Conservation (phyloP, 2,797 vertebrate species). For the Glyptemys insculpta region DNA sequence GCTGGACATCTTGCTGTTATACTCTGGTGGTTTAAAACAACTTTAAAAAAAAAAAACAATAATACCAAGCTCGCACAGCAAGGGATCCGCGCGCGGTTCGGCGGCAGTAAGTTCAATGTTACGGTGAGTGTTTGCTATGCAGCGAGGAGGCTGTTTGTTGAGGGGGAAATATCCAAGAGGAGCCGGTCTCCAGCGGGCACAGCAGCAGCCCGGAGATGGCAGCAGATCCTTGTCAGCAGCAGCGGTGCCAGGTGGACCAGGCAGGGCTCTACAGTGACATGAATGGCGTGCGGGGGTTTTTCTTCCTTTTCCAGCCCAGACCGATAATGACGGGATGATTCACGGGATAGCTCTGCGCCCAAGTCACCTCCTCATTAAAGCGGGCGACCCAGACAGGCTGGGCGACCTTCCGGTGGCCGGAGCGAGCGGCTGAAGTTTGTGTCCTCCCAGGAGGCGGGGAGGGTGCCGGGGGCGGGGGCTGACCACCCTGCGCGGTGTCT, state of each 20-base stretch:
- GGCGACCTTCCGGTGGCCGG: conserved; percentile 36
- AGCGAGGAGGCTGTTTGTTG: conserved; percentile 9
- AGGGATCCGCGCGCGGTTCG: conserved; percentile 1
- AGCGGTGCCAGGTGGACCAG: conserved; percentile 78
- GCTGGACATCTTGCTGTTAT: conserved; percentile 82
- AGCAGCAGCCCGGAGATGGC: conserved; percentile 67
- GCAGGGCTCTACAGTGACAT: conserved; percentile 78
- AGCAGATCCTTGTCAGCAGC: conserved; percentile 63
- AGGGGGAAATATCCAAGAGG: conserved; percentile 40
- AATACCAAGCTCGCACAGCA: neutral
- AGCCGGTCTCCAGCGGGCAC: conserved; percentile 49
- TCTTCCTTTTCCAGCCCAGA: conserved; percentile 61
- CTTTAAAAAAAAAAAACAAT: neutral
- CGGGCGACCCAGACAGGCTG: conserved; percentile 24
- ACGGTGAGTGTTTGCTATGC: neutral
- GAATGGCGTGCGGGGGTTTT: conserved; percentile 77
- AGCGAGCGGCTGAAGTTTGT: neutral
- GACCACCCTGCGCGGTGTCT: conserved; percentile 11
- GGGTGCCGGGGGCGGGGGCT: neutral
- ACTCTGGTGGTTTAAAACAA: conserved; percentile 51
- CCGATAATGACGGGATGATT: conserved; percentile 80
- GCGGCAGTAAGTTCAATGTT: conserved; percentile 48
- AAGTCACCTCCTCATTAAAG: conserved; percentile 78
- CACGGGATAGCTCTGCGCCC: conserved; percentile 77
- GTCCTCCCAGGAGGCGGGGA: neutral